Evolutionary conservation across 2,113 vertebrate genomes (phyloP).

Genomic region (Leptosomus discolor): DNA sequence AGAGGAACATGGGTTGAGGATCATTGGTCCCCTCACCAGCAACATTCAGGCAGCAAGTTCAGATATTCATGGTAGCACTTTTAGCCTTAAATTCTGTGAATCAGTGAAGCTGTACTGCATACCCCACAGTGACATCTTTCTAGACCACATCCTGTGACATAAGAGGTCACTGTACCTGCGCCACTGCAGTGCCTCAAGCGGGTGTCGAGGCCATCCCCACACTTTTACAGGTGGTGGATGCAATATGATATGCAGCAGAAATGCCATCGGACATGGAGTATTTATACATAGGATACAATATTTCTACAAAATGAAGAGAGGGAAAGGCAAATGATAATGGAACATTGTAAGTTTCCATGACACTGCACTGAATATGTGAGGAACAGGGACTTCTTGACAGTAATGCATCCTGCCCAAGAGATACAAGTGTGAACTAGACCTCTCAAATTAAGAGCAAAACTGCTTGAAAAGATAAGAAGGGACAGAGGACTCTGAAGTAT

Average conservation of each 20-base stretch:
- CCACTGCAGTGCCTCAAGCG: neutral
- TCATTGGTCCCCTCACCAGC: neutral
- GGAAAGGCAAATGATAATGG: neutral
- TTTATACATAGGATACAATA: neutral
- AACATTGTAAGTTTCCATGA: rapidly evolving
- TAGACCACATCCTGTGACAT: neutral
- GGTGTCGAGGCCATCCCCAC: rapidly evolving
- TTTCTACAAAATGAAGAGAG: neutral
- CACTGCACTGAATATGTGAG: neutral
- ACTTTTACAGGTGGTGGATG: neutral
- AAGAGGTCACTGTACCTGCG: neutral
- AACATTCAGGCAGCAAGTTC: neutral
- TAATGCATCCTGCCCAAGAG: neutral
- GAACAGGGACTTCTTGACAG: neutral
- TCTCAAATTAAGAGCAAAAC: neutral
- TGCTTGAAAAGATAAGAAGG: neutral
- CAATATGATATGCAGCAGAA: neutral
- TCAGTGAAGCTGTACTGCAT: neutral
- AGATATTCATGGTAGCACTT: neutral
- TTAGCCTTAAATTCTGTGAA: neutral
- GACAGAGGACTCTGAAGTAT: neutral
- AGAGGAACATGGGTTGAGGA: neutral
- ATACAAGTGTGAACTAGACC: neutral
- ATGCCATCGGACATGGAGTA: neutral
- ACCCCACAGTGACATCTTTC: neutral